Percentiles rank a stretch among this genome's conserved stretches.
phyloP scores from a whole-genome alignment of 2,888 invertebrate species.

The Drosophila formosana region DNA sequence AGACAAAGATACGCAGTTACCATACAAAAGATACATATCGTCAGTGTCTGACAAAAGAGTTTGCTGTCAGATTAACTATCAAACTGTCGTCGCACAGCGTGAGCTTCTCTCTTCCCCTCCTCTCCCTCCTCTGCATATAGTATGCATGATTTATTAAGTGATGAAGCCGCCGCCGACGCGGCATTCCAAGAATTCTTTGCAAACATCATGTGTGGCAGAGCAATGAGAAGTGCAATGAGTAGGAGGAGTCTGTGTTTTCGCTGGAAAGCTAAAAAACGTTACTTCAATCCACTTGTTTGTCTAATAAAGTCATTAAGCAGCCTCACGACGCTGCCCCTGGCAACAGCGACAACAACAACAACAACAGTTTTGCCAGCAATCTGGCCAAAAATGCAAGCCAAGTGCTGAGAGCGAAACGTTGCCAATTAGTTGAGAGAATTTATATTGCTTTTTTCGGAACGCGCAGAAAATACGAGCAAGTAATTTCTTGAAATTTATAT shows the following conservation, averaged over 20 bases:
- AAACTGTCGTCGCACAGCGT: constrained; percentile 48
- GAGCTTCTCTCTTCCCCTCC: background rate
- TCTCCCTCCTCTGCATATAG: background rate
- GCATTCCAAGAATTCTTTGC: constrained; percentile 69
- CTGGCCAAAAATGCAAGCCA: constrained; percentile 46
- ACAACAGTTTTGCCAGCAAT: constrained; percentile 15
- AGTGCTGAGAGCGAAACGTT: constrained; percentile 38
- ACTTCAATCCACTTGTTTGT: constrained; percentile 34
- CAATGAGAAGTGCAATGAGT: background rate
- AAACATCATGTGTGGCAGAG: constrained; percentile 50
- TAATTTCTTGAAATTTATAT: constrained; percentile 75
- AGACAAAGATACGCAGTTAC: constrained; percentile 52
- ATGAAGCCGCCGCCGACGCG: constrained; percentile 41
- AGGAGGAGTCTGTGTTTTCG: background rate
- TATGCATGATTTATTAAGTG: constrained; percentile 74
- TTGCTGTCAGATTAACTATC: constrained; percentile 74
- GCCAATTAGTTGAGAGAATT: constrained; percentile 77
- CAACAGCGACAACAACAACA: constrained; percentile 15
- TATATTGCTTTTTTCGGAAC: constrained; percentile 68
- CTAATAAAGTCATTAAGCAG: constrained; percentile 68
- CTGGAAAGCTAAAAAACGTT: background rate
- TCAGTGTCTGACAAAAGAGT: constrained; percentile 67
- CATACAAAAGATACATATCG: constrained; percentile 60
- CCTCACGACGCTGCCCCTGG: constrained; percentile 30
- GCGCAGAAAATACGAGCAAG: constrained; percentile 33